Percentiles rank a stretch among this genome's conserved stretches.
Conservation (phyloP, 1,140 invertebrate species). For the Tetramorium parvispinum region DNA sequence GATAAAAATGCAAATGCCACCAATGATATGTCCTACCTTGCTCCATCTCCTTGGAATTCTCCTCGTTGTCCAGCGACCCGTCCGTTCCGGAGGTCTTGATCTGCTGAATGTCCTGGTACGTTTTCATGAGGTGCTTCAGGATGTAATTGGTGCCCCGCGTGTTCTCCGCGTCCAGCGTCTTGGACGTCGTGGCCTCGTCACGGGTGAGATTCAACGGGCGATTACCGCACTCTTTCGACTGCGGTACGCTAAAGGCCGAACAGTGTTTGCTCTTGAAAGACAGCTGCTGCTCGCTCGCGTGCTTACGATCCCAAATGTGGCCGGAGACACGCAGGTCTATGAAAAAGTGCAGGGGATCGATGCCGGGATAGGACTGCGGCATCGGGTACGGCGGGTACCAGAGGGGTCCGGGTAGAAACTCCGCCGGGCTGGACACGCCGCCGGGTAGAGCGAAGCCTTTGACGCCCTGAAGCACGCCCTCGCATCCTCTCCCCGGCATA, state of each 20-base stretch:
- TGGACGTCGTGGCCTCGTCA: constrained; percentile 75
- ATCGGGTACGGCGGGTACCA: constrained; percentile 91
- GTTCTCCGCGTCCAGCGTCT: constrained; percentile 73
- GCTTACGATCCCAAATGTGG: constrained; percentile 91
- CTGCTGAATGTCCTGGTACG: constrained; percentile 74
- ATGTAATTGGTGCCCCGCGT: constrained; percentile 83
- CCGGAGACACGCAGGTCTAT: constrained; percentile 92
- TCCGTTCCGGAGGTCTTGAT: constrained; percentile 48
- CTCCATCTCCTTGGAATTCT: constrained; percentile 50
- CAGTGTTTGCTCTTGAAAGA: constrained; percentile 83
- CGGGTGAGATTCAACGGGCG: constrained; percentile 80
- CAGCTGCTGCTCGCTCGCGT: constrained; percentile 76
- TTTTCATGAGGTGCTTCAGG: constrained; percentile 82
- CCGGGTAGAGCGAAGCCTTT: constrained; percentile 78
- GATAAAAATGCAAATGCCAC: background rate
- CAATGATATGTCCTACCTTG: constrained; percentile 47
- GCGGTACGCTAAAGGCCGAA: constrained; percentile 85
- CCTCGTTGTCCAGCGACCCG: constrained; percentile 55
- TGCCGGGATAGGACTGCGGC: constrained; percentile 89
- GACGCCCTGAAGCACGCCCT: constrained; percentile 73
- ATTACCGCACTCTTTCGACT: constrained; percentile 81
- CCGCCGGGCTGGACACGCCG: constrained; percentile 72
- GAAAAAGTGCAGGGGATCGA: constrained; percentile 93
- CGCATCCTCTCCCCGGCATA: constrained; percentile 69
- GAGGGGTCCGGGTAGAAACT: constrained; percentile 88